Percentiles rank a stretch among this genome's conserved stretches.
phyloP scores from a whole-genome alignment of 2,888 invertebrate species.

The Synanthedon vespiformis region DNA sequence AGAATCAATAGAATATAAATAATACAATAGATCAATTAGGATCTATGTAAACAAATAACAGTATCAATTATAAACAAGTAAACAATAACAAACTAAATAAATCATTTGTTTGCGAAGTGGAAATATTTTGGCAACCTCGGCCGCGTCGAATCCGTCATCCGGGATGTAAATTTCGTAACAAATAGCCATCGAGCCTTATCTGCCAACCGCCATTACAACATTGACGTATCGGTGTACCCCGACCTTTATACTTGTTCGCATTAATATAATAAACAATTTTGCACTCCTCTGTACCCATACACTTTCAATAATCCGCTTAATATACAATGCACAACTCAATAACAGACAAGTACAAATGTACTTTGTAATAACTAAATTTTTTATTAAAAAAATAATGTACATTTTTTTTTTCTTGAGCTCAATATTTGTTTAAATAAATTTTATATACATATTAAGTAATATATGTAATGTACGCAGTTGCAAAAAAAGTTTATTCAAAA shows the following conservation, averaged over 20 bases:
- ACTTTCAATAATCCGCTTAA: not conserved
- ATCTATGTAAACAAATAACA: not conserved
- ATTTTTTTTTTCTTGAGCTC: no score
- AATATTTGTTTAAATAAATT: no score
- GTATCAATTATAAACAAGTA: not conserved
- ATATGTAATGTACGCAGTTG: no score
- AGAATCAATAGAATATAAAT: no score
- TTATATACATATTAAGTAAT: no score
- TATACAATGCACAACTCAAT: no score
- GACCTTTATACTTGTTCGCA: not conserved
- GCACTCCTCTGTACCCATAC: not conserved
- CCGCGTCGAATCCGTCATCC: not conserved
- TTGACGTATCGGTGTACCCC: not conserved
- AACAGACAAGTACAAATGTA: no score
- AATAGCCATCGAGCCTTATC: not conserved
- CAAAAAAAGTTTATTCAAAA: no score
- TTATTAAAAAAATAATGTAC: no score
- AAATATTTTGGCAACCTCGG: not conserved
- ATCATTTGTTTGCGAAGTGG: not conserved
- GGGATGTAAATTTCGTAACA: not conserved
- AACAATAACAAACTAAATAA: not conserved
- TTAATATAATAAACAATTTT: not conserved
- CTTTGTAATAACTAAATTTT: no score
- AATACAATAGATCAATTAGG: no score
- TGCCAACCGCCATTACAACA: not conserved